phyloP scores from a whole-genome alignment of 92 coral and sea anemone species.

The Palythoa grandis region DNA sequence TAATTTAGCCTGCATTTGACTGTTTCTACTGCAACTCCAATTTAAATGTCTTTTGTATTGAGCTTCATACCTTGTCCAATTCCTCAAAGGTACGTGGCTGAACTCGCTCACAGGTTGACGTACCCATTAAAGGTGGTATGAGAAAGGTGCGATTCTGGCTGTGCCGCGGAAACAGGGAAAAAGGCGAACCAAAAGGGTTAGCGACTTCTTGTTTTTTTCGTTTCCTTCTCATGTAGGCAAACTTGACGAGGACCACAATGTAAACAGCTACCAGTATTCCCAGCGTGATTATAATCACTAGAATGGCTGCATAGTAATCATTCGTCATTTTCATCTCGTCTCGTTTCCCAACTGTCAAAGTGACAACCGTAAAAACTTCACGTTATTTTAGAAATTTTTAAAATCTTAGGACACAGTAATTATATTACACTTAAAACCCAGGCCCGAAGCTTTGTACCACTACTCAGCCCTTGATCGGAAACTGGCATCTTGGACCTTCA shows the following conservation, averaged over 20 bases:
- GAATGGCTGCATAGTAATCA: background rate
- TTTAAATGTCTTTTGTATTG: background rate
- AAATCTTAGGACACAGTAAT: background rate
- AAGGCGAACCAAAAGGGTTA: background rate
- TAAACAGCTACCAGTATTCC: constrained; percentile 25
- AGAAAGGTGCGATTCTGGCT: background rate
- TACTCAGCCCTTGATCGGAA: no score
- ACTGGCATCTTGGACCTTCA: no score
- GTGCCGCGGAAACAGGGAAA: background rate
- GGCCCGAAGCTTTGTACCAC: no score
- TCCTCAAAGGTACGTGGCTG: constrained; percentile 37
- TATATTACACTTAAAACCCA: no score
- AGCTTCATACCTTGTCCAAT: constrained; percentile 8
- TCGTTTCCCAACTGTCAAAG: background rate
- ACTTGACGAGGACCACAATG: constrained; percentile 18
- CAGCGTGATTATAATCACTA: constrained; percentile 21
- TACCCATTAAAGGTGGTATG: background rate
- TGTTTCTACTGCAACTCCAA: no score
- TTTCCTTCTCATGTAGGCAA: constrained; percentile 31
- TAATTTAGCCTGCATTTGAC: no score
- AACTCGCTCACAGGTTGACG: constrained; percentile 28
- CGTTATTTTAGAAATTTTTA: background rate
- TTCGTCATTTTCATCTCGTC: constrained; percentile 8
- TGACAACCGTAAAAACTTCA: background rate
- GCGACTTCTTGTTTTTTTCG: constrained; percentile 1